phyloP scores from a whole-genome alignment of 2,797 vertebrate species.

The Scarus forsteni region DNA sequence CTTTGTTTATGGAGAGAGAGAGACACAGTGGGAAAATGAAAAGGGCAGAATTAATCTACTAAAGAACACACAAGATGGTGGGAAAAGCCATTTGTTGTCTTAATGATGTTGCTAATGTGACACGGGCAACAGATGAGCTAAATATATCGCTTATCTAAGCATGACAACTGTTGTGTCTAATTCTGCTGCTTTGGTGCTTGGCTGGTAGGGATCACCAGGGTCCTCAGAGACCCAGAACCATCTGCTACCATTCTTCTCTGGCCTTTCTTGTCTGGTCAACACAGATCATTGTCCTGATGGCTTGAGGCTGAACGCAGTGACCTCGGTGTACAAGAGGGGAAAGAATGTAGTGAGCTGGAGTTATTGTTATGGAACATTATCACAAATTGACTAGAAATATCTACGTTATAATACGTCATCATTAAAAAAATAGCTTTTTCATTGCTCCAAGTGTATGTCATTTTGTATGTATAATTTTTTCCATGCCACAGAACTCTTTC shows the following conservation, averaged over 20 bases:
- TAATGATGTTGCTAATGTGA: conserved; percentile 75
- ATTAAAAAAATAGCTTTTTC: too few relatives aligned
- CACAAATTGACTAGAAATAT: too few relatives aligned
- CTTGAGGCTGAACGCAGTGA: conserved; percentile 38
- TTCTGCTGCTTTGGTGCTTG: conserved; percentile 74
- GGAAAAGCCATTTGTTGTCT: conserved; percentile 74
- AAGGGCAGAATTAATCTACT: conserved; percentile 68
- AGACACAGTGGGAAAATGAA: conserved; percentile 46
- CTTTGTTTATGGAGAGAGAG: conserved; percentile 59
- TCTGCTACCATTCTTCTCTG: conserved; percentile 79
- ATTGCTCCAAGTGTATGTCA: too few relatives aligned
- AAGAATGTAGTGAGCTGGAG: conserved; percentile 26
- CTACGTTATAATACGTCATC: too few relatives aligned
- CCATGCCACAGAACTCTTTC: too few relatives aligned
- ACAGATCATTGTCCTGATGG: conserved; percentile 66
- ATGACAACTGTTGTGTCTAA: conserved; percentile 83
- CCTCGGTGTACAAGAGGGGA: conserved; percentile 29
- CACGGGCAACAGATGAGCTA: conserved; percentile 77
- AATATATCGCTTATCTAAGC: conserved; percentile 80
- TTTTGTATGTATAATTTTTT: too few relatives aligned
- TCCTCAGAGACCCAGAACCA: conserved; percentile 74
- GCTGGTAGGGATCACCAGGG: conserved; percentile 68
- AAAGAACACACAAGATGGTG: conserved; percentile 50
- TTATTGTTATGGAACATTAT: too few relatives aligned
- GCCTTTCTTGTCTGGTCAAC: conserved; percentile 62